These are phyloP conservation scores for Trachelus iudaicus DNA, from an alignment of 2,888 invertebrate genomes.

Conservation along the genomic window DNA sequence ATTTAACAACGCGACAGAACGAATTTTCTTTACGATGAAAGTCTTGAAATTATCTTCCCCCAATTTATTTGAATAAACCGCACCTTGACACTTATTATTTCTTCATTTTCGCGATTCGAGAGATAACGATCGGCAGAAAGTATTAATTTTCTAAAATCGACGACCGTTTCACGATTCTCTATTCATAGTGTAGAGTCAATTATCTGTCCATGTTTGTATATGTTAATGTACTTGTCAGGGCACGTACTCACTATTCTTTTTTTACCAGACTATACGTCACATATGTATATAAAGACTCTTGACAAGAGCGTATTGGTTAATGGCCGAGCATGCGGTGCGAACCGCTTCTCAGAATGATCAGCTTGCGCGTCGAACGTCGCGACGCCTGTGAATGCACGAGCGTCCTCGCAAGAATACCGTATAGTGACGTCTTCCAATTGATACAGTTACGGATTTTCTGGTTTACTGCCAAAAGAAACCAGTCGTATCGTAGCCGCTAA, in stretches of 20 bases:
- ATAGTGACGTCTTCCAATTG: not conserved
- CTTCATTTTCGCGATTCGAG: too few species aligned
- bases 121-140: too few species aligned
- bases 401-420: not conserved
- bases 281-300: not conserved
- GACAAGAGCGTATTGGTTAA: constrained; percentile 17
- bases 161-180: not conserved
- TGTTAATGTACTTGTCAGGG: not conserved
- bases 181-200: not conserved
- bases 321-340: constrained; percentile 23
- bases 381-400: not conserved
- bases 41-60: not conserved
- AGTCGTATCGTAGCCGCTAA: not conserved
- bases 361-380: not conserved
- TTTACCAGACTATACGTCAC: not conserved
- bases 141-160: too few species aligned
- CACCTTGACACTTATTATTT: too few species aligned
- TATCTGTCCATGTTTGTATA: not conserved
- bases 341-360: constrained; percentile 23
- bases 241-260: not conserved
- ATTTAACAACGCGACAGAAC: too few species aligned
- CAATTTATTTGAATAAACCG: too few species aligned
- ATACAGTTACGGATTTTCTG: not conserved
- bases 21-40: not conserved
- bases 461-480: not conserved